phyloP scores from a whole-genome alignment of 2,888 invertebrate genomes.

The Tinea trinotella region DNA sequence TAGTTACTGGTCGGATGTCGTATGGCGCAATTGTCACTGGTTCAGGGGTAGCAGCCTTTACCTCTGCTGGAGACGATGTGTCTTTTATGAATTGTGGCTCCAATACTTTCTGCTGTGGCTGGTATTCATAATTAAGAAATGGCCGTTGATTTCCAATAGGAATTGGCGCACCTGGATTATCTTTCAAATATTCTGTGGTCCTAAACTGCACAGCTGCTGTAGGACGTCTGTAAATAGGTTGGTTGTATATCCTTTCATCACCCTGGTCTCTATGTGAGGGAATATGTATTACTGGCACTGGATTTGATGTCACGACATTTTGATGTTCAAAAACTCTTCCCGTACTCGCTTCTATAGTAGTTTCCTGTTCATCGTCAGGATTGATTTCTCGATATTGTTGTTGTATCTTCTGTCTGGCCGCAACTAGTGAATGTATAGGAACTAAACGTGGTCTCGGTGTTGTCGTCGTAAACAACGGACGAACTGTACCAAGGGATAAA shows the following conservation, averaged over 20 bases:
- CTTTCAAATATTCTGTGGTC: constrained; percentile 61
- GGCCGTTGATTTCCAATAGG: constrained; percentile 68
- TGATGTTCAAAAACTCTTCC: constrained; percentile 64
- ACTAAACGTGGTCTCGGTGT: constrained; percentile 69
- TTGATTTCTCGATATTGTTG: constrained; percentile 51
- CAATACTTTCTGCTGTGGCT: constrained; percentile 48
- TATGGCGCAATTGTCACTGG: constrained; percentile 45
- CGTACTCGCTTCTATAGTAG: constrained; percentile 65
- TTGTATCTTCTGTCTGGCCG: constrained; percentile 60
- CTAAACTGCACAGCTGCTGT: constrained; percentile 49
- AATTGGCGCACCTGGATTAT: constrained; percentile 60
- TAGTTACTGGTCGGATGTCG: constrained; percentile 45
- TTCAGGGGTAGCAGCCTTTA: constrained; percentile 41
- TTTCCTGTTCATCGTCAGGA: constrained; percentile 49
- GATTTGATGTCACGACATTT: constrained; percentile 62
- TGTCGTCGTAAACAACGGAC: constrained; percentile 79
- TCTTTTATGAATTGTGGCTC: constrained; percentile 59
- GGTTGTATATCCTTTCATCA: constrained; percentile 48
- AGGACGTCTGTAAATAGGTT: constrained; percentile 47
- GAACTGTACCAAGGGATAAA: constrained; percentile 74
- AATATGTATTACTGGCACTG: constrained; percentile 70
- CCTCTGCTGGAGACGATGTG: constrained; percentile 33
- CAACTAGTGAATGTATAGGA: constrained; percentile 63
- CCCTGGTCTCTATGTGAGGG: constrained; percentile 52
- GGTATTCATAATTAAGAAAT: constrained; percentile 61